A percentile compares a stretch with the other conserved stretches of the same genome.
phyloP scores from a whole-genome alignment of 35 echinoderm and acorn worm species.

The Heliocidaris tuberculata region DNA sequence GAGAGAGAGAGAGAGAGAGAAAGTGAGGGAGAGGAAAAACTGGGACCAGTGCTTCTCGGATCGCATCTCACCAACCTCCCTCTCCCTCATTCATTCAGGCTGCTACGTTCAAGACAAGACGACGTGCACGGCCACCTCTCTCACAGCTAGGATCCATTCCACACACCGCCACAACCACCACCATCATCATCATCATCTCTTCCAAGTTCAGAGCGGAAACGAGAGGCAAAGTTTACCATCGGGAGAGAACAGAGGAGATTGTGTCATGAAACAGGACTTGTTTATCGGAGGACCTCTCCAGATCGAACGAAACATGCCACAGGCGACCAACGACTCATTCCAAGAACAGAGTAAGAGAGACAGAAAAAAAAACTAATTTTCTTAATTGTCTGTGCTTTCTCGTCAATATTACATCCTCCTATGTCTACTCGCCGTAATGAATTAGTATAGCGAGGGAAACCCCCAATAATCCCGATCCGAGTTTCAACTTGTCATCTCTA shows the following conservation, averaged over 20 bases:
- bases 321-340: slow-evolving; percentile 33
- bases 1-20: neutral
- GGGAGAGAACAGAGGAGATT: neutral
- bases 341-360: slow-evolving; percentile 50
- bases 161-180: neutral
- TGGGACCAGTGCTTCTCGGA: neutral
- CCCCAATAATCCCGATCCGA: neutral
- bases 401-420: neutral
- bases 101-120: neutral
- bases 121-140: neutral
- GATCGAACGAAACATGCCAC: slow-evolving; percentile 47
- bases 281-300: slow-evolving; percentile 40
- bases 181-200: neutral
- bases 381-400: slow-evolving; percentile 48
- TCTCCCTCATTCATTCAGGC: slow-evolving; percentile 30
- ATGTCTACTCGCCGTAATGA: slow-evolving; percentile 28
- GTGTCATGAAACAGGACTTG: slow-evolving; percentile 47
- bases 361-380: slow-evolving; percentile 47
- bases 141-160: neutral
- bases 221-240: neutral
- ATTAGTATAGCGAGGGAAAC: slow-evolving; percentile 23
- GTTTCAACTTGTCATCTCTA: slow-evolving; percentile 22
- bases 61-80: neutral
- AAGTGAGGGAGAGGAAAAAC: neutral
- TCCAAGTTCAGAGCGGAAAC: neutral